Evolutionary conservation across 1,140 invertebrate genomes (phyloP).

Genomic region (Chionoecetes opilio): DNA sequence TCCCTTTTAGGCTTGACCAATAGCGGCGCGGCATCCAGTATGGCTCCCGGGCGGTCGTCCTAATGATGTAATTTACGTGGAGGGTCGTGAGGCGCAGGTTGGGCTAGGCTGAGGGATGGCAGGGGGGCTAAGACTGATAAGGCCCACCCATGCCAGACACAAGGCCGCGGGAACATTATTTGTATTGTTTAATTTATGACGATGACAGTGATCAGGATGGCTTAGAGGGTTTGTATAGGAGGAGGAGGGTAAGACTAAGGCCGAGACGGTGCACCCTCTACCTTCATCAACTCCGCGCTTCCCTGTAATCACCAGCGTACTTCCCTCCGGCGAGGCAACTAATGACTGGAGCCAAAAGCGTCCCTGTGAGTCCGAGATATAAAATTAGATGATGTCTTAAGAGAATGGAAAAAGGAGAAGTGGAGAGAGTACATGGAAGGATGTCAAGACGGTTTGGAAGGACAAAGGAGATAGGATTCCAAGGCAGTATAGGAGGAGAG

Average conservation of each 20-base stretch:
- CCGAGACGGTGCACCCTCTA: background rate
- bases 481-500: no score
- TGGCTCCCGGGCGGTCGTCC: background rate
- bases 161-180: background rate
- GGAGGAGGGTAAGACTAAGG: background rate
- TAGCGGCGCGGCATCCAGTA: background rate
- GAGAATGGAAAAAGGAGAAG: background rate
- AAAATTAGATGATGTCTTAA: slow-evolving; percentile 22
- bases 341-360: slow-evolving; percentile 8
- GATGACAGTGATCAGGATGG: background rate
- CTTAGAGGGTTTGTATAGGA: background rate
- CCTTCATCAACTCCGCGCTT: background rate
- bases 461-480: no score
- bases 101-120: background rate
- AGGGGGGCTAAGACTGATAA: background rate
- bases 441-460: no score
- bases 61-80: slow-evolving; percentile 30
- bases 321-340: background rate
- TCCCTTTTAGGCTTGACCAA: background rate
- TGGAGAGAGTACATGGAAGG: no score
- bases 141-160: background rate
- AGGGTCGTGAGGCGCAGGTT: background rate
- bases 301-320: slow-evolving; percentile 1
- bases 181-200: slow-evolving; percentile 22
- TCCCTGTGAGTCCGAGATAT: background rate